Evolutionary conservation across 1,140 invertebrate genomes (phyloP), one percentile per base, ranked within the genome.

Genomic region (Saccostrea glomerata): DNA sequence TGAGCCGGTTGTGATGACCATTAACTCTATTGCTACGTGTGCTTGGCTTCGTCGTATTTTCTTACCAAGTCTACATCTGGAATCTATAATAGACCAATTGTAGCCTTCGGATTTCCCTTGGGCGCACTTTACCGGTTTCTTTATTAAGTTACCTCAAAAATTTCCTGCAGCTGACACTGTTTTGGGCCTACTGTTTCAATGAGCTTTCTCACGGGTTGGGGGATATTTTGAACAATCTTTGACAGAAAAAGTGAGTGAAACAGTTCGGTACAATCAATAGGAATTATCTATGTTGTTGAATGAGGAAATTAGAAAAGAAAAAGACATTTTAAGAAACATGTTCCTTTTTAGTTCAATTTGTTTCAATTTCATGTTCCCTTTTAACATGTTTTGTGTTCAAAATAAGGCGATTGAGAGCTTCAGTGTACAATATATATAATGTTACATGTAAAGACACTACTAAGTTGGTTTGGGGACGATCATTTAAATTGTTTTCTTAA

Each of bases 41-140:
- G 30, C 30, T 77, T 25, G 11, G 25, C 70, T 9, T 77, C 30
- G 70, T 77, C 70, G 36, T 77, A 25, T 77, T 77, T 77, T 77
- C 70, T 77, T 77, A 77, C 70, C 25, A 77, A 77, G 70, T 77
- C 70, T 77, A 77, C 70, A 77, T 77, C 70, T 77, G 70, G 70
- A 77, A 30, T 77, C 70, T 77, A 77, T 77, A 77, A 77, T 15
- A 36, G 25, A 77, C 70, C 70, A 40, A 36, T 77, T 77, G 70
- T 77, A 77, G 70, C 70, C 70, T 77, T 15, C 70, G 70, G 70
- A 77, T 77, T 77, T 77, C 70, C 70, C 70, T 36, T 13, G 25
- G 25, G 70, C 25, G 12, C 70, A 77, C 25, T 36, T 30, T 77
- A 77, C 70, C 70, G 70, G 70, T 77, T 77, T 36, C 15, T 77